These are phyloP conservation scores for Coregonus ussuriensis DNA, from an alignment of 2,797 vertebrate genomes.

Conservation along the genomic window DNA sequence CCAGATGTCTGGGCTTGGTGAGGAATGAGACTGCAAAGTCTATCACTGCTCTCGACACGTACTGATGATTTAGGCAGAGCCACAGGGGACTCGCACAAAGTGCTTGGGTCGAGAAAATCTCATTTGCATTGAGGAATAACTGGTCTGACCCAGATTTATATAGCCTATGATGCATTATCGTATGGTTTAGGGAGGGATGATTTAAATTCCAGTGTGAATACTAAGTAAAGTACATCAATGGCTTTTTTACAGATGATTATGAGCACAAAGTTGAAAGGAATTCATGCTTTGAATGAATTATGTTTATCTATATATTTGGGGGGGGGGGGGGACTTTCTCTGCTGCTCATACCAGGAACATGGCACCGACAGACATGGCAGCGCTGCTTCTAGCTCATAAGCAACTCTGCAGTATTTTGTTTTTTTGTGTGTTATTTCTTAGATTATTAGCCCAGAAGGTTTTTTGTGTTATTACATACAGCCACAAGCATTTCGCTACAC, in stretches of 20 bases:
- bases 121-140: conserved; percentile 42
- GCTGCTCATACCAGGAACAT: no score
- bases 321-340: no score
- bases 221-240: not conserved
- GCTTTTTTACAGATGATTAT: not conserved
- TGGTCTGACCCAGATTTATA: conserved; percentile 15
- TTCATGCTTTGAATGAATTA: not conserved
- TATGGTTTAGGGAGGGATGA: conserved; percentile 11
- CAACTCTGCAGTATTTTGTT: no score
- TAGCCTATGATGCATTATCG: not conserved
- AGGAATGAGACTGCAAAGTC: conserved; percentile 44
- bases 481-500: no score
- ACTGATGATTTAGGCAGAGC: conserved; percentile 34
- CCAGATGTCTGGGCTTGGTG: conserved; percentile 53
- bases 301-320: not conserved
- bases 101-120: conserved; percentile 34
- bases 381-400: no score
- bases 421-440: no score
- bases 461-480: no score
- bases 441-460: no score
- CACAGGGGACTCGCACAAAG: not conserved
- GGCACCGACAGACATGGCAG: no score
- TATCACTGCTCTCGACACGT: conserved; percentile 28
- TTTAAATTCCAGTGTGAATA: conserved; percentile 1
- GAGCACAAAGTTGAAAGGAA: not conserved